Evolutionary conservation across 2,888 invertebrate genomes (phyloP), one percentile per base, ranked within the genome.

Genomic region (Acleris sparsana): DNA sequence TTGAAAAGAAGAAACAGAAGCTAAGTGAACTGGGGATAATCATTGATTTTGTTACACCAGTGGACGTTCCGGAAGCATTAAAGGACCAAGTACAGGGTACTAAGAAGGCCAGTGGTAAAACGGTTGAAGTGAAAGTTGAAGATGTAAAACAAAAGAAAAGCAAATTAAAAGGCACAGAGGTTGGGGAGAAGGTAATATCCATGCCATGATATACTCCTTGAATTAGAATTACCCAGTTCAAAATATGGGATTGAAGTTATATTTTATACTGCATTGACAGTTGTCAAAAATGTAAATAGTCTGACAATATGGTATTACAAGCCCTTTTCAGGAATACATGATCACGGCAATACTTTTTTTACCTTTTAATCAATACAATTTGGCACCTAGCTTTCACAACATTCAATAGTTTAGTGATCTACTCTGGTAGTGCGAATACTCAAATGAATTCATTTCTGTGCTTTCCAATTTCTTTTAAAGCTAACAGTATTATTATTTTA

Each of bases 31-130:
- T 93, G 17, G 94, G 93, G 1, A 93, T 94, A 67, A 84, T 93
- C 70, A 94, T 93, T 78, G 88, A 92, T 63, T 89, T 92, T 68
- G 90, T 94, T 66, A 78, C 80, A 72, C 93, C 94, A 60, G 88
- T 92, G 33, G 93, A 93, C 77, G 77, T 93, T 46, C 93, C 93
- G 33, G 84, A 85, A 72, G 77, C 63, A 25, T 72, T 91, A 56
- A 43, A 72, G 29, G 69, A 73, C 51, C 69, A 74, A 53, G 65
- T 77, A 43, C 67, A 65, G 18, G 51, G 29, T 7, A 58, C 53
- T 25, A 11, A 44, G 7, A 53, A 66, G 18, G 7, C 52, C 5
- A 48, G 52, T 16, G 33, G 13, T 52, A 60, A 75, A 3, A 73
- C 71, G 59, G 69, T 65, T 29, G 69, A 74, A 55, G 44, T 69